A percentile compares a stretch with the other conserved stretches of the same genome.
Conservation (phyloP, 2,888 invertebrate species). For the Amphipoea oculea region DNA sequence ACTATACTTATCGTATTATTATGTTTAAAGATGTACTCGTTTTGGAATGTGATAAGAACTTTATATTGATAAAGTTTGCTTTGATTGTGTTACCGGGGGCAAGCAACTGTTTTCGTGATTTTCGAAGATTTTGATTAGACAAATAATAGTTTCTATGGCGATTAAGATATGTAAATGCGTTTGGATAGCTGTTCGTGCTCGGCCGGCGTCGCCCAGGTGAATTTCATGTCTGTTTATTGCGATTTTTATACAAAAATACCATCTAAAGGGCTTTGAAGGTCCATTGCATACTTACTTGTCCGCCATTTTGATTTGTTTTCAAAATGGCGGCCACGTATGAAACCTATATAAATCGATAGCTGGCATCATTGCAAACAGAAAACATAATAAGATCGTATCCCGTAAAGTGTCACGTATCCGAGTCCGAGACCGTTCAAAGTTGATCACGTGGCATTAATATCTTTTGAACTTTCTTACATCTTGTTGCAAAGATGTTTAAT, state of each 20-base stretch:
- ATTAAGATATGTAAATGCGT: neutral
- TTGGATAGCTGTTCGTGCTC: neutral
- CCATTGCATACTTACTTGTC: no score
- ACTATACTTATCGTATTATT: constrained; percentile 3
- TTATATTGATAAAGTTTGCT: constrained; percentile 33
- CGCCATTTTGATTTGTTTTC: no score
- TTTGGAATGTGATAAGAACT: constrained; percentile 11
- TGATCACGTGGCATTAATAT: no score
- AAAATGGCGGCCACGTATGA: no score
- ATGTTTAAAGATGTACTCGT: constrained; percentile 4
- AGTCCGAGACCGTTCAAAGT: no score
- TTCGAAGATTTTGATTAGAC: constrained; percentile 7
- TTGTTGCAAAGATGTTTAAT: no score
- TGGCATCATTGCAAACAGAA: no score
- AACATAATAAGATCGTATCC: no score
- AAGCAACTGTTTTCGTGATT: neutral
- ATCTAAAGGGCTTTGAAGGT: no score
- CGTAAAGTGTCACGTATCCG: no score
- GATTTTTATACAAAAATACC: neutral
- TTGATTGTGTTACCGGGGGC: constrained; percentile 11
- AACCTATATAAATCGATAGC: no score
- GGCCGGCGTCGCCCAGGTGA: neutral
- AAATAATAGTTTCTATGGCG: neutral
- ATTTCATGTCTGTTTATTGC: neutral
- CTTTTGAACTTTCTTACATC: no score